phyloP scores from a whole-genome alignment of 2,888 invertebrate genomes.

The Hypomecis punctinalis region DNA sequence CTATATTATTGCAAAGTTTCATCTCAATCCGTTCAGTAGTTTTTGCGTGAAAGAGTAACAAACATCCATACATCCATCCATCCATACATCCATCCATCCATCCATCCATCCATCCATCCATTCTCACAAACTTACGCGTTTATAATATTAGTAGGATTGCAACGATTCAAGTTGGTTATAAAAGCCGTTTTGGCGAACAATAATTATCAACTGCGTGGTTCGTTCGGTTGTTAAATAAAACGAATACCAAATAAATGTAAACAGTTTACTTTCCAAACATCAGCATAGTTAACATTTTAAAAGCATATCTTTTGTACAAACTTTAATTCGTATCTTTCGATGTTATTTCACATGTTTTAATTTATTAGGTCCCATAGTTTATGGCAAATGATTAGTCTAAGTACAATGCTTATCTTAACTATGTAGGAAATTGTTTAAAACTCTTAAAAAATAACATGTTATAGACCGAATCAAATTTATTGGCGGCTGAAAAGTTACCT shows the following conservation, averaged over 20 bases:
- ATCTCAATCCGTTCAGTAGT: no score
- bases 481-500: no score
- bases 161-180: no score
- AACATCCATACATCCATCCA: no score
- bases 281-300: constrained; percentile 68
- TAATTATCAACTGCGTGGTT: no score
- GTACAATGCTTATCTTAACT: constrained; percentile 21
- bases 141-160: no score
- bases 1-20: no score
- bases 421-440: constrained; percentile 34
- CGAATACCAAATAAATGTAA: constrained; percentile 56
- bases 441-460: constrained; percentile 24
- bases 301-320: constrained; percentile 67
- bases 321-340: constrained; percentile 40
- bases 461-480: neutral
- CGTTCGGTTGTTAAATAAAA: constrained; percentile 44
- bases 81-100: no score
- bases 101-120: no score
- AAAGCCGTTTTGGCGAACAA: no score
- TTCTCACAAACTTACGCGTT: no score
- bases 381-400: constrained; percentile 46
- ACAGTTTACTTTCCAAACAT: constrained; percentile 67
- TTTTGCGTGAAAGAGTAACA: no score
- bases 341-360: constrained; percentile 28
- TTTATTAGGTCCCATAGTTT: constrained; percentile 45